Evolutionary conservation across 2,797 vertebrate species (phyloP).

Genomic region (Darevskia mixta): DNA sequence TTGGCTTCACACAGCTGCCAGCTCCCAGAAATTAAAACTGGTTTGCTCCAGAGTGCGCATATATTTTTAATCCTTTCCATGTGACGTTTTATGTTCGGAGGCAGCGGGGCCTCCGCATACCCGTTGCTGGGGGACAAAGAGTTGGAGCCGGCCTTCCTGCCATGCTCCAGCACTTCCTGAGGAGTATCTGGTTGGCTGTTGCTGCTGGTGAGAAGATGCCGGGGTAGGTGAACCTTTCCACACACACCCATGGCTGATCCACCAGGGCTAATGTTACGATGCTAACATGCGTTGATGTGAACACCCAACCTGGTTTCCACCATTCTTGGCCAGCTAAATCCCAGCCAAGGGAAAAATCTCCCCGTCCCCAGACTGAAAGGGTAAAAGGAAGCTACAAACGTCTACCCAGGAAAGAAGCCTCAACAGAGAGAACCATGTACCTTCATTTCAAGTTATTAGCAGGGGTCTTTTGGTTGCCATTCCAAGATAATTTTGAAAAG

Average conservation of each 20-base stretch:
- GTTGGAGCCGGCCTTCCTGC: too few species aligned
- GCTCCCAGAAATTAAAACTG: slow-evolving; percentile 20
- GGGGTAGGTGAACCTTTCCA: too few species aligned
- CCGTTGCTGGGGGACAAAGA: background rate
- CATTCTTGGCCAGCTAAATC: background rate
- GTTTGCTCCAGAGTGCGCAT: slow-evolving; percentile 31
- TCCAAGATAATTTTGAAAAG: too few species aligned
- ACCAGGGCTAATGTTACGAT: too few species aligned
- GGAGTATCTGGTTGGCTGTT: too few species aligned
- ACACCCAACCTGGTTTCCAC: background rate
- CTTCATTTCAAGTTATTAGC: too few species aligned
- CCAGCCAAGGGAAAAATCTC: background rate
- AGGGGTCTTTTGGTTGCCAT: too few species aligned
- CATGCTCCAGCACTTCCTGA: background rate
- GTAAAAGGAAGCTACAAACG: background rate
- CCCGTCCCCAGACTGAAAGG: background rate
- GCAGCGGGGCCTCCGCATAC: background rate
- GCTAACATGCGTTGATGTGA: accelerated
- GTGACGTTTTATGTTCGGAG: background rate
- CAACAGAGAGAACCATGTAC: too few species aligned
- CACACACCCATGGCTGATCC: background rate
- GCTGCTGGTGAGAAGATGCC: too few species aligned
- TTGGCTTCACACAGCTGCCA: slow-evolving; percentile 61
- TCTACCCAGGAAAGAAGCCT: too few species aligned
- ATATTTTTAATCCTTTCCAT: slow-evolving; percentile 54